A percentile compares a stretch with the other conserved stretches of the same genome.
Evolutionary conservation across 2,113 vertebrate genomes (phyloP).

Genomic region (Mus spicilegus): DNA sequence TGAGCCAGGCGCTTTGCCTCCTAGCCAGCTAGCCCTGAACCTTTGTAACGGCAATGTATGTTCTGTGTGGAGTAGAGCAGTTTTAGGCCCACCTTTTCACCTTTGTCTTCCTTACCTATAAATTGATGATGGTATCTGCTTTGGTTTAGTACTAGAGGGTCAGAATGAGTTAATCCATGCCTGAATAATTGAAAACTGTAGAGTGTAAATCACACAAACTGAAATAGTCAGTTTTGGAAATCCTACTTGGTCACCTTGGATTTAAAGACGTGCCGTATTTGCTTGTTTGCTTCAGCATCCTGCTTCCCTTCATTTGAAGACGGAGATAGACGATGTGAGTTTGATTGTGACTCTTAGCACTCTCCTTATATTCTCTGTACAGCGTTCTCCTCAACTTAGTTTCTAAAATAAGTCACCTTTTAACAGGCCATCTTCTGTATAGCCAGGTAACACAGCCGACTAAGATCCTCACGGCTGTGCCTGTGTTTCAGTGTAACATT

Average conservation of each 20-base stretch:
- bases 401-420: slow-evolving; percentile 23
- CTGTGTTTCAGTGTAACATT: neutral
- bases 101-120: neutral
- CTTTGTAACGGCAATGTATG: neutral
- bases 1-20: neutral
- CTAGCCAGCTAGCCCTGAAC: neutral
- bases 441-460: neutral
- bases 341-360: neutral
- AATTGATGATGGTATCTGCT: neutral
- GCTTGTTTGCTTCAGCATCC: neutral
- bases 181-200: neutral
- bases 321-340: neutral
- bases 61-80: neutral
- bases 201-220: neutral
- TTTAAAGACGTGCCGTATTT: neutral
- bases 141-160: neutral
- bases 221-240: neutral
- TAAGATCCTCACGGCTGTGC: neutral
- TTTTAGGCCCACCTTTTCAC: neutral
- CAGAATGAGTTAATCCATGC: neutral
- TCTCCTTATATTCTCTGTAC: neutral
- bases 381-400: neutral
- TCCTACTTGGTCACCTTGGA: neutral
- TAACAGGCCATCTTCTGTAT: neutral
- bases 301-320: neutral